Base-by-base conservation (phyloP, 2,888 invertebrate species). In the Luperina testacea region DNA sequence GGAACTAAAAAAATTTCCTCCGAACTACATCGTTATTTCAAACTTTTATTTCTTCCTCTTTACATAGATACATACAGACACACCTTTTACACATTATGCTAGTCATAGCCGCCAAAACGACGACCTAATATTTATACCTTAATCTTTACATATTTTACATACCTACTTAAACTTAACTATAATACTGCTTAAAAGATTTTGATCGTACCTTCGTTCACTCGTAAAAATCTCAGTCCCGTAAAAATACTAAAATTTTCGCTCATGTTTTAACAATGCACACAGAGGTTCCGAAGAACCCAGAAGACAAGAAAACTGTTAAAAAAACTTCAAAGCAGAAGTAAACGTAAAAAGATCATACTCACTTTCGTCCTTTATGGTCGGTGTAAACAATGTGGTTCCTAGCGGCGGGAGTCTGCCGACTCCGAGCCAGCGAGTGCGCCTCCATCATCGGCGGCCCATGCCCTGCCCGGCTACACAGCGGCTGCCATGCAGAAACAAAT, bases 361-460 rank as follows among this genome's bases (percentile, higher is more conserved):
- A 97, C 97, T 97, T 97, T 87, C 97, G 93, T 83, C 97, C 97
- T 88, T 97, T 97, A 83, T 97, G 97, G 85, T 97, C 97, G 61
- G 97, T 97, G 90, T 97, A 97, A 89, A 97, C 95, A 85, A 97
- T 97, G 87, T 97, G 97, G 88, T 97, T 97, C 75, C 97, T 94
- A 5, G 95, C 94, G n/a, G 96, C 93, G 5, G 95, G 95, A 51
- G 94, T 91, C 81, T 95, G 96, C 69, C 95, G 93, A 77, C 85
- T 90, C 75, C 95, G 92, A 79, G 93, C 94, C 81, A 96, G 87
- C 68, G 95, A 94, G 82, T 95, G 94, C 61, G 95, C 87, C 86
- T 96, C 97, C 95, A 97, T 96, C 89, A 88, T 90, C 88, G 89
- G 87, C 82, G 81, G 68, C 57, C 83, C 91, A 90, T 91, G 83